Base-by-base conservation (phyloP, 1,140 invertebrate genomes). In the Conus betulinus region DNA sequence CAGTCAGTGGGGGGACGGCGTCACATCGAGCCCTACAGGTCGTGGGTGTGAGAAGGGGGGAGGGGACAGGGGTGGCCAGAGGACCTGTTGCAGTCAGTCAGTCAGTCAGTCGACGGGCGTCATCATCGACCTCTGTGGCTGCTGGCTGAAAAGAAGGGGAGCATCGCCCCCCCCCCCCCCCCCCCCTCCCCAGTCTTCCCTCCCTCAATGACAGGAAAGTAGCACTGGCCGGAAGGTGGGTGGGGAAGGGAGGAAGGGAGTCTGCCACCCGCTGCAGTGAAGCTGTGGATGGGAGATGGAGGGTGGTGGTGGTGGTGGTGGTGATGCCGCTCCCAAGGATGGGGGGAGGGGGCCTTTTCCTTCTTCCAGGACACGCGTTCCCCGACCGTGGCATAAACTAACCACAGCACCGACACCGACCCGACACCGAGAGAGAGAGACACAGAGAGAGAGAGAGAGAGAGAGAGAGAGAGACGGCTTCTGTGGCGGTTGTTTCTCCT, bases 21-120 rank as follows among this genome's bases (percentile, higher is more conserved):
- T n/a, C n/a, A n/a, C n/a, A n/a, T n/a, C n/a, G n/a, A 78, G 76
- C 76, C 5, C 76, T 78, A 78, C 76, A 78, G 76, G 76, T 78
- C 1, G 23, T 3, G 25, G 39, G 39, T 0, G 39, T n/a, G n/a
- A n/a, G n/a, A n/a, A n/a, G 39, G 39, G 39, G 39, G 39, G 76
- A 3, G 11, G 23, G 39, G 1, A 11, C 0, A 8, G 25, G 25
- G 25, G n/a, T n/a, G n/a, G n/a, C n/a, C n/a, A n/a, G n/a, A n/a
- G 17, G 76, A 78, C 76, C 76, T 78, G 76, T 78, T 78, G 76
- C 76, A 25, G 67, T 8, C 57, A 60, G 57, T 60, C 76, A n/a
- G 25, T 7, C 76, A 78, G n/a, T 4, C 7, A 25, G n/a, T 25
- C n/a, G 25, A 15, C 76, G n/a, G 67, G 1, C 67, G 20, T 20